Conservation (phyloP, 2,888 invertebrate genomes). For the Leptinotarsa juncta region DNA sequence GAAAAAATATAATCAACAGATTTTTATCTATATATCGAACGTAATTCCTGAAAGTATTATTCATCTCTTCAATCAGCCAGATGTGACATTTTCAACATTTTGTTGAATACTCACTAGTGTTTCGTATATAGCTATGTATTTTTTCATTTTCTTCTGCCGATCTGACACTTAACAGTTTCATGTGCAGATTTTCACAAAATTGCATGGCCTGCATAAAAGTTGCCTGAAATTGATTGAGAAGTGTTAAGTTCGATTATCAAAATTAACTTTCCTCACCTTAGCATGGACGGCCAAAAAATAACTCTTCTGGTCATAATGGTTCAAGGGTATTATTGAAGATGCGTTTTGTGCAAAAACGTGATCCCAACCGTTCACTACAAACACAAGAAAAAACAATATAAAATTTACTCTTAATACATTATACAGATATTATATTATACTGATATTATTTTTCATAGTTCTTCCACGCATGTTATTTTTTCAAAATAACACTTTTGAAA, state of each 20-base stretch:
- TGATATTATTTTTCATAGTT: too few species aligned
- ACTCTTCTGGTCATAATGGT: conserved; percentile 2
- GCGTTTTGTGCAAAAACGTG: conserved; percentile 1
- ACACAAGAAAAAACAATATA: background rate
- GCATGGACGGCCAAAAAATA: conserved; percentile 5
- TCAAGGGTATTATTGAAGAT: conserved; percentile 2
- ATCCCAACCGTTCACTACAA: background rate
- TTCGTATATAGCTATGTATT: conserved; percentile 21
- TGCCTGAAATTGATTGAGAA: conserved; percentile 3
- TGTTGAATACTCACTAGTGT: background rate
- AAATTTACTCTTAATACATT: background rate
- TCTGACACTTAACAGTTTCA: conserved; percentile 16
- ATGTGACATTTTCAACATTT: background rate
- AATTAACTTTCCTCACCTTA: background rate
- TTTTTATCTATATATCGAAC: too few species aligned
- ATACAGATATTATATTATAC: too few species aligned
- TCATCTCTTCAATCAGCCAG: too few species aligned
- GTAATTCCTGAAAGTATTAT: too few species aligned
- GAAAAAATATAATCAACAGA: too few species aligned
- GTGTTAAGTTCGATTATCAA: background rate
- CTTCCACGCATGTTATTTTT: too few species aligned
- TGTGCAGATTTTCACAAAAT: conserved; percentile 20
- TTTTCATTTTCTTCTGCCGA: conserved; percentile 18
- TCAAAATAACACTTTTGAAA: too few species aligned
- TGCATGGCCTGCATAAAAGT: conserved; percentile 7